Conservation (phyloP, 2,888 invertebrate genomes). For the Melanostoma scalare region DNA sequence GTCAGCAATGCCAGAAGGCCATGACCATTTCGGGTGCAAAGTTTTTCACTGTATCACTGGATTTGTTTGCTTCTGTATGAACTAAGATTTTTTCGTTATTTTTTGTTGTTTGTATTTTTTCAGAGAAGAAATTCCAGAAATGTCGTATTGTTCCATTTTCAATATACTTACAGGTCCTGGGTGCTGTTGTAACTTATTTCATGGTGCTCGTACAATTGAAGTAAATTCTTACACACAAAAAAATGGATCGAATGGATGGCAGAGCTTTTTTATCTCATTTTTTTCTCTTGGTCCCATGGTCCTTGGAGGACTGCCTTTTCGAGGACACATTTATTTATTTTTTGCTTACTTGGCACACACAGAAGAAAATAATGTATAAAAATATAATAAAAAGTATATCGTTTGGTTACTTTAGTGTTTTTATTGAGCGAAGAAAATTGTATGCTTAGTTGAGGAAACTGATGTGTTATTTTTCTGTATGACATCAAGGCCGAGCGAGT, state of each 20-base stretch:
- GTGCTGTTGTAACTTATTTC: conserved; percentile 94
- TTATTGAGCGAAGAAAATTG: conserved; percentile 7
- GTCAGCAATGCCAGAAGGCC: conserved; percentile 94
- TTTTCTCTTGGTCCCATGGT: neutral
- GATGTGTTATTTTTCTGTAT: conserved; percentile 1
- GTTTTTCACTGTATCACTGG: conserved; percentile 93
- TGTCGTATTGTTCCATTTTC: conserved; percentile 21
- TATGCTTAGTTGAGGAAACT: neutral
- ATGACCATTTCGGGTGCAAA: conserved; percentile 95
- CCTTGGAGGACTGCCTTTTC: conserved; percentile 22
- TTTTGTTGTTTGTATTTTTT: neutral
- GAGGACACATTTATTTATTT: neutral
- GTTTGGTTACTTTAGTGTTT: conserved; percentile 34
- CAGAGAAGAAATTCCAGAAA: neutral
- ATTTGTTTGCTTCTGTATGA: conserved; percentile 93
- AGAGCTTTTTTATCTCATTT: neutral
- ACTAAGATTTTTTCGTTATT: neutral
- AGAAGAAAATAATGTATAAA: conserved; percentile 7
- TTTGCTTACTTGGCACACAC: conserved; percentile 17
- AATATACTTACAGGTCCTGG: conserved; percentile 86
- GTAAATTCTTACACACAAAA: conserved; percentile 81
- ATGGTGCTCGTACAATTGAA: conserved; percentile 95
- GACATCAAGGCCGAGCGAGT: neutral
- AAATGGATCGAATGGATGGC: neutral
- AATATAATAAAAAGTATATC: conserved; percentile 26